A percentile compares a stretch with the other conserved stretches of the same genome.
phyloP scores from a whole-genome alignment of 1,140 invertebrate species.

The Sitobion miscanthi region DNA sequence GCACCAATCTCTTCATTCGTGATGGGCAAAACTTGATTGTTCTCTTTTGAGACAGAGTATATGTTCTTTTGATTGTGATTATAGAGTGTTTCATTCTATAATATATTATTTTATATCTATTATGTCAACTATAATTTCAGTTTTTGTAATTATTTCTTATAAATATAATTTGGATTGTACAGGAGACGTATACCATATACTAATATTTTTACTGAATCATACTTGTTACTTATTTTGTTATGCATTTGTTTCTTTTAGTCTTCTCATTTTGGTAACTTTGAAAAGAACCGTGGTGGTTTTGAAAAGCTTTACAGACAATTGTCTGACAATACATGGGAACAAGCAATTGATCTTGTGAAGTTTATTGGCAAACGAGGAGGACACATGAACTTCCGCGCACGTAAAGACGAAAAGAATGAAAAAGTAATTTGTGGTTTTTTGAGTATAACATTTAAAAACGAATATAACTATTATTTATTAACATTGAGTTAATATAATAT shows the following conservation, averaged over 20 bases:
- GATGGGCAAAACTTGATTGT: too few relatives aligned
- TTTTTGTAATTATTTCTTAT: neutral
- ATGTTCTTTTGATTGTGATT: neutral
- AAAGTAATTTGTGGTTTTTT: conserved; percentile 40
- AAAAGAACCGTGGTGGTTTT: conserved; percentile 78
- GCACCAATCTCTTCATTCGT: too few relatives aligned
- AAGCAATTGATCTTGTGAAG: conserved; percentile 77
- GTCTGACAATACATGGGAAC: conserved; percentile 77
- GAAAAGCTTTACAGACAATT: conserved; percentile 75
- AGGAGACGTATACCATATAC: neutral
- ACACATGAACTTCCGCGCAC: conserved; percentile 63
- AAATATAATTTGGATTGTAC: neutral
- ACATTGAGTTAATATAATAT: neutral
- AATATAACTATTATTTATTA: neutral
- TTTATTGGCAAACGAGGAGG: conserved; percentile 77
- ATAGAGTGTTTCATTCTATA: neutral
- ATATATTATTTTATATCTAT: neutral
- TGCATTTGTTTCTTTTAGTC: conserved; percentile 63
- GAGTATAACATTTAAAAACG: neutral
- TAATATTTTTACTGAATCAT: neutral
- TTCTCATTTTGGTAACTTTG: conserved; percentile 78
- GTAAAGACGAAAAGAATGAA: neutral
- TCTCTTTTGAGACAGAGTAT: too few relatives aligned
- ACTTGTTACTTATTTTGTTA: neutral
- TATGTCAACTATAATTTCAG: neutral